phyloP scores from a whole-genome alignment of 2,888 invertebrate genomes.

The Mellilla xanthometata region DNA sequence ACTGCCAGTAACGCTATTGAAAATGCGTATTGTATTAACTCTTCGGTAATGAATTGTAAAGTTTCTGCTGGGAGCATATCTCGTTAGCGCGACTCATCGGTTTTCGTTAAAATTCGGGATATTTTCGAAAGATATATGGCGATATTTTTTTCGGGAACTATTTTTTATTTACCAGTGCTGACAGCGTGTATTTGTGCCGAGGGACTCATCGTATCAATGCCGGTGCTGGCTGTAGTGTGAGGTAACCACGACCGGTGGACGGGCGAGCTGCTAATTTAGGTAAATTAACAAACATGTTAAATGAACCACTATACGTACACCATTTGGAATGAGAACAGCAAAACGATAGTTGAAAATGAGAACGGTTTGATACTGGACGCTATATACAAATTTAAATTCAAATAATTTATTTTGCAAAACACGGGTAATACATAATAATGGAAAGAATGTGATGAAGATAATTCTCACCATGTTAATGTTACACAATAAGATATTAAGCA shows the following conservation, averaged over 20 bases:
- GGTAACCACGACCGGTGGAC: slow-evolving; percentile 9
- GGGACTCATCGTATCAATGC: slow-evolving; percentile 9
- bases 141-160: too few species aligned
- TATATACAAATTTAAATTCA: too few species aligned
- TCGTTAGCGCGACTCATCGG: slow-evolving; percentile 3
- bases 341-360: background rate
- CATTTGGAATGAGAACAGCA: too few species aligned
- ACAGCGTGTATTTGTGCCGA: slow-evolving; percentile 3
- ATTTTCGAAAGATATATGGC: too few species aligned
- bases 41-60: slow-evolving; percentile 13
- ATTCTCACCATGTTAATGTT: too few species aligned
- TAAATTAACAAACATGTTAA: slow-evolving; percentile 31
- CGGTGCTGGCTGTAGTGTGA: slow-evolving; percentile 7
- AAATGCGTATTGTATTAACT: slow-evolving; percentile 17
- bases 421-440: too few species aligned
- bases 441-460: too few species aligned
- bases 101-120: slow-evolving; percentile 7
- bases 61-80: slow-evolving; percentile 13
- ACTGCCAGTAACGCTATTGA: slow-evolving; percentile 9
- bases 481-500: too few species aligned
- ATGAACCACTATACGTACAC: slow-evolving; percentile 31
- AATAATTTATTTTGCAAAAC: too few species aligned
- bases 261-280: slow-evolving; percentile 37
- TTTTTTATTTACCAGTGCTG: too few species aligned
- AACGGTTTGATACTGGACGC: background rate